A percentile compares a stretch with the other conserved stretches of the same genome.
Conservation (phyloP, 2,888 invertebrate genomes). For the Machimus atricapillus region DNA sequence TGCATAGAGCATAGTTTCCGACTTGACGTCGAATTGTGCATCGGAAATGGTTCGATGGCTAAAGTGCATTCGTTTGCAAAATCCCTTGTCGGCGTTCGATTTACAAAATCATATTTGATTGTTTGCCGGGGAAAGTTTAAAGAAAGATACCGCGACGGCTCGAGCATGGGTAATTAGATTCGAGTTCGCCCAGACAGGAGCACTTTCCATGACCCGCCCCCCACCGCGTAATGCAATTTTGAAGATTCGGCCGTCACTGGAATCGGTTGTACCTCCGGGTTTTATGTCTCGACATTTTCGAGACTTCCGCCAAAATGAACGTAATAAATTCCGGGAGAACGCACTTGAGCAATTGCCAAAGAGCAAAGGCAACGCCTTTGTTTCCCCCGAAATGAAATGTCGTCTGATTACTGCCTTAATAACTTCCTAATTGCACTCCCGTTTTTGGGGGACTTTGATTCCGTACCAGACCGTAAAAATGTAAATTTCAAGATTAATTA, state of each 20-base stretch:
- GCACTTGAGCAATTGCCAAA: not conserved
- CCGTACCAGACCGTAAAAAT: not conserved
- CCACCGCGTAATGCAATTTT: not conserved
- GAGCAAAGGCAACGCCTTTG: not conserved
- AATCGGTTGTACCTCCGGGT: not conserved
- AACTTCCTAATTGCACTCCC: constrained; percentile 8
- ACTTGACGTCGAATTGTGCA: not conserved
- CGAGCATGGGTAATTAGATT: constrained; percentile 5
- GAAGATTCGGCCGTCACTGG: not conserved
- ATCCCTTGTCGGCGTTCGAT: not conserved
- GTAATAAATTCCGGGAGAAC: not conserved
- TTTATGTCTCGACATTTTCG: not conserved
- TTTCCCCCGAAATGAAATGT: constrained; percentile 5
- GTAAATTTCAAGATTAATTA: not conserved
- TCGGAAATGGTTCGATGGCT: constrained; percentile 7
- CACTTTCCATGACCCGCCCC: not conserved
- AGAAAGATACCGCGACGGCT: not conserved
- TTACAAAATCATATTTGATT: constrained; percentile 20
- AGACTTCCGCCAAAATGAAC: not conserved
- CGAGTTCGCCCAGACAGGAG: not conserved
- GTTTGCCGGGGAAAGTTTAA: constrained; percentile 5
- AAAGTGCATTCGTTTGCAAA: constrained; percentile 17
- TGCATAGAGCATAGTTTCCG: not conserved
- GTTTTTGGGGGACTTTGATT: not conserved
- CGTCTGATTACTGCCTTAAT: constrained; percentile 14